phyloP scores from a whole-genome alignment of 2,113 vertebrate species.

The Microcebus ravelobensis region DNA sequence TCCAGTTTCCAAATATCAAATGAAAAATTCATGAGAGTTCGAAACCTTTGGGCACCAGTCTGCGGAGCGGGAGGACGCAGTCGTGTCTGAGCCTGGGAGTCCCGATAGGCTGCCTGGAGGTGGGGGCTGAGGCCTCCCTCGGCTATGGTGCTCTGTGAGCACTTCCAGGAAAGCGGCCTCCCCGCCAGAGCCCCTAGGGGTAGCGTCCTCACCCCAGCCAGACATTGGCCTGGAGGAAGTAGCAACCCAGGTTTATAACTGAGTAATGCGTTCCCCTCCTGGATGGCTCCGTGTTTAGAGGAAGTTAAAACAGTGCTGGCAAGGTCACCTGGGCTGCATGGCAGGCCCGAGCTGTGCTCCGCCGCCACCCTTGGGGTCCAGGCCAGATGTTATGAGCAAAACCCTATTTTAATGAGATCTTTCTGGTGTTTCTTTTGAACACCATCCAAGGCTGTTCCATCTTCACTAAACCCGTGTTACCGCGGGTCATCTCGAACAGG shows the following conservation, averaged over 20 bases:
- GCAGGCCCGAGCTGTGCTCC: fast-evolving
- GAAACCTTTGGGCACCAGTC: neutral
- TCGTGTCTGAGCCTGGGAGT: neutral
- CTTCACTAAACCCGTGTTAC: neutral
- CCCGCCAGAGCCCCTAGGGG: no score
- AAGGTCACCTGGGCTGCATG: fast-evolving
- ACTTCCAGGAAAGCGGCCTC: no score
- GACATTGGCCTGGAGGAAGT: neutral
- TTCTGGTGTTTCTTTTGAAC: constrained; percentile 32
- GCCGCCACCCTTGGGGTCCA: neutral
- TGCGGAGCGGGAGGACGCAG: neutral
- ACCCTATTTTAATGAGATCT: neutral
- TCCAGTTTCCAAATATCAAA: neutral
- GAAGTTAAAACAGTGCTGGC: neutral
- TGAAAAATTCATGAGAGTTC: neutral
- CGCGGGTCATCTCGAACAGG: neutral
- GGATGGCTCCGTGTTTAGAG: neutral
- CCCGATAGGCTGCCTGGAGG: fast-evolving
- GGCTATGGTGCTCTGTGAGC: neutral
- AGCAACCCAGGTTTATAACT: neutral
- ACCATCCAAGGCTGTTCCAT: neutral
- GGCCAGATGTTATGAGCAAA: neutral
- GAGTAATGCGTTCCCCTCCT: neutral
- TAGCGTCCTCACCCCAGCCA: fast-evolving
- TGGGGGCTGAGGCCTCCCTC: fast-evolving